phyloP scores from a whole-genome alignment of 92 coral and sea anemone genomes.

The Pocillopora grandis region DNA sequence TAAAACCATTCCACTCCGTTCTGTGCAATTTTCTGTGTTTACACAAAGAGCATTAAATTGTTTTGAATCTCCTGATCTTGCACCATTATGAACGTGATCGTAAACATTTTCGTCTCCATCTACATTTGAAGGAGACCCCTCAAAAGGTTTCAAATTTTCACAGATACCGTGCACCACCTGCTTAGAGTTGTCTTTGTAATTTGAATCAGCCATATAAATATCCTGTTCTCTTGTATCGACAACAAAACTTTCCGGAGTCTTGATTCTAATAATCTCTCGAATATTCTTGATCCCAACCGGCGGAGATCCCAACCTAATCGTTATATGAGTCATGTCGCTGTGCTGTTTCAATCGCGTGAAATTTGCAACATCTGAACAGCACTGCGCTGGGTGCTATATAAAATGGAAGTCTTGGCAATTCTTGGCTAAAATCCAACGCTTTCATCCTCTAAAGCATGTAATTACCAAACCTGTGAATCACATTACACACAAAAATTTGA shows the following conservation, averaged over 20 bases:
- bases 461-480: conserved; percentile 2
- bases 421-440: conserved; percentile 36
- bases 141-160: background rate
- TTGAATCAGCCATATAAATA: background rate
- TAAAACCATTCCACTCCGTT: background rate
- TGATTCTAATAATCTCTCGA: conserved; percentile 42
- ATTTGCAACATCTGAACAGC: conserved; percentile 4
- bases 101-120: background rate
- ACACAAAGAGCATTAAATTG: background rate
- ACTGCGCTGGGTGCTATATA: background rate
- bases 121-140: background rate
- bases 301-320: conserved; percentile 41
- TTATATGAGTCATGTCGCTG: conserved; percentile 45
- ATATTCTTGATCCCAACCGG: conserved; percentile 46
- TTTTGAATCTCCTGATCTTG: background rate
- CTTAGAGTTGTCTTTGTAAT: background rate
- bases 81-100: background rate
- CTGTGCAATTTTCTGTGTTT: conserved; percentile 14
- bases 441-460: background rate
- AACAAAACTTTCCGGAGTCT: conserved; percentile 42
- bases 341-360: background rate
- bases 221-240: conserved; percentile 23
- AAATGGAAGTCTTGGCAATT: background rate
- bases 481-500: conserved; percentile 2
- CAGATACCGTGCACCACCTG: background rate